Conservation (phyloP, 2,888 invertebrate species). For the Petrolisthes manimaculis region DNA sequence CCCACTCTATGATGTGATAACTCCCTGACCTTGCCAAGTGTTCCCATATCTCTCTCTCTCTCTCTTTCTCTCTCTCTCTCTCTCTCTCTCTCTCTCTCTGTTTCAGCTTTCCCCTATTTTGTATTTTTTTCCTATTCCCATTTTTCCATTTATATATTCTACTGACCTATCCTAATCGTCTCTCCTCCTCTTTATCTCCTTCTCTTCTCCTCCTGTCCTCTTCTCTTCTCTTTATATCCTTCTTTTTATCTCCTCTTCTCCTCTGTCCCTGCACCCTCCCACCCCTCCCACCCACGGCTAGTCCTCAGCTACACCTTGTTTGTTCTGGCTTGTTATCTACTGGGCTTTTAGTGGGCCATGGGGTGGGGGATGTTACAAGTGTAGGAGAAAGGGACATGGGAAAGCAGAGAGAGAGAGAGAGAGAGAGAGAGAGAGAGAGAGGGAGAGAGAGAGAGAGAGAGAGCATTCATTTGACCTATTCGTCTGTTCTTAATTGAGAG, state of each 20-base stretch:
- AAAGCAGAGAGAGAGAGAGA: no score
- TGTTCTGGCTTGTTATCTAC: no score
- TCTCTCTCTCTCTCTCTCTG: slow-evolving; percentile 30
- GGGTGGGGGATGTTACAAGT: no score
- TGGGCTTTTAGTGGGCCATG: no score
- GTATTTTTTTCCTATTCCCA: background rate
- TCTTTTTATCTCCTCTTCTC: background rate
- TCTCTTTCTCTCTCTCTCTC: background rate
- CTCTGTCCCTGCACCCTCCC: background rate
- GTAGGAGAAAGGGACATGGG: no score
- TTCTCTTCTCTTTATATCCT: background rate
- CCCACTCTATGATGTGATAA: no score
- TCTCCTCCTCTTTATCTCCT: background rate
- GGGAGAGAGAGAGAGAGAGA: no score
- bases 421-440: no score
- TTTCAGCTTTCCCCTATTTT: background rate
- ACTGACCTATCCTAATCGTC: background rate
- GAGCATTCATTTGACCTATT: no score
- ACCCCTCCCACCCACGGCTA: background rate
- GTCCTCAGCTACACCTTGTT: no score
- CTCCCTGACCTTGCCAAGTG: no score
- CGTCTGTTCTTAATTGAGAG: no score
- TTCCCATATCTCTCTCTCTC: background rate
- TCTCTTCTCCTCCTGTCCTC: background rate
- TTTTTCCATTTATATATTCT: background rate